phyloP scores from a whole-genome alignment of 2,113 vertebrate species.

The Solea senegalensis region DNA sequence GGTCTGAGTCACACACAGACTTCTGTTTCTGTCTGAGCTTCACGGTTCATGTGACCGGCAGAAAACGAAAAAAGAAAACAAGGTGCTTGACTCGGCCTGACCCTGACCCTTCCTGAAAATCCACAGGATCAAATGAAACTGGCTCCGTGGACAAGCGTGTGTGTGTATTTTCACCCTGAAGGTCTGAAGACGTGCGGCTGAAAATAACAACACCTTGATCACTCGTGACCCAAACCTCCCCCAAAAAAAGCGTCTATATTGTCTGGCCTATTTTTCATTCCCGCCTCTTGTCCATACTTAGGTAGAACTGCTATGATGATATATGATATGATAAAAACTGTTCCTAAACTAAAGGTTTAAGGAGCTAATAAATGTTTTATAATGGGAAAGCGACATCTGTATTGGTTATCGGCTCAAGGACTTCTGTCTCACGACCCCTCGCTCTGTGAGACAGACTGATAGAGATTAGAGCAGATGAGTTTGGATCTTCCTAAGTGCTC shows the following conservation, averaged over 20 bases:
- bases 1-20: no score
- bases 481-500: background rate
- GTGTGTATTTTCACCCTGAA: constrained; percentile 32
- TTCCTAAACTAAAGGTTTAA: no score
- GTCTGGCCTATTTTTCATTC: constrained; percentile 2
- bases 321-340: no score
- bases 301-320: no score
- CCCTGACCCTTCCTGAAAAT: constrained; percentile 47
- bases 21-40: background rate
- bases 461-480: background rate
- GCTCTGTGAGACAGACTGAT: background rate
- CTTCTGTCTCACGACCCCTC: no score
- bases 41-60: constrained; percentile 2
- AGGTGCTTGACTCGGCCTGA: constrained; percentile 38
- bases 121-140: constrained; percentile 50
- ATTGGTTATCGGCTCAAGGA: no score
- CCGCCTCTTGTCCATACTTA: background rate
- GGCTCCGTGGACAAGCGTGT: constrained; percentile 46
- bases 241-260: constrained; percentile 15
- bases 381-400: no score
- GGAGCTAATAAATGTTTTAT: no score
- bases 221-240: background rate
- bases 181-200: constrained; percentile 48
- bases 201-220: constrained; percentile 66
- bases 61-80: constrained; percentile 2